Percentiles rank a stretch among this genome's conserved stretches.
Evolutionary conservation across 2,888 invertebrate species (phyloP).

Genomic region (Nephrotoma appendiculata): DNA sequence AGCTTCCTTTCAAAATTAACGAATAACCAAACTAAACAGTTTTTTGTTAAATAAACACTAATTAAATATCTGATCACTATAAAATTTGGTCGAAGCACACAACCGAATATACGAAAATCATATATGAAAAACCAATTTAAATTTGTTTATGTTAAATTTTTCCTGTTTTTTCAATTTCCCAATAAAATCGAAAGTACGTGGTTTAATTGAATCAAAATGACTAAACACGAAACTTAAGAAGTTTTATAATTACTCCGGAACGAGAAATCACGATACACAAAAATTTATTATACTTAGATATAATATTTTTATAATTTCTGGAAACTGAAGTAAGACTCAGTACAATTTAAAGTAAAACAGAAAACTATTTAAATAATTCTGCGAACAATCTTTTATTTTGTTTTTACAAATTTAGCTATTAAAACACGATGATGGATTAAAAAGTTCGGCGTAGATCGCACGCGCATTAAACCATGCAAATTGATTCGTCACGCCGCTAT

Average conservation of each 20-base stretch:
- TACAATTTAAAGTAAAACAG: not conserved
- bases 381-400: not conserved
- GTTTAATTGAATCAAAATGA: not conserved
- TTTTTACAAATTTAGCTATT: not conserved
- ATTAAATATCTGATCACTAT: not conserved
- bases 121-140: not conserved
- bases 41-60: not conserved
- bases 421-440: not conserved
- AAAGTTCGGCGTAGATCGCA: not conserved
- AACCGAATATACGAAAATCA: not conserved
- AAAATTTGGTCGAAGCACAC: not conserved
- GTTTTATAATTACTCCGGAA: not conserved
- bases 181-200: not conserved
- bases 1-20: not conserved
- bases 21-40: not conserved
- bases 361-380: not conserved
- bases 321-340: not conserved
- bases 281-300: not conserved
- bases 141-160: not conserved
- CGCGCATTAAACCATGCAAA: not conserved
- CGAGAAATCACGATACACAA: not conserved
- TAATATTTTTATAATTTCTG: not conserved
- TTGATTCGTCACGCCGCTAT: not conserved
- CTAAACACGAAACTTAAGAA: not conserved
- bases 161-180: not conserved